Percentiles rank a stretch among this genome's conserved stretches.
Evolutionary conservation across 2,888 invertebrate genomes (phyloP).

Genomic region (Macaria liturata): DNA sequence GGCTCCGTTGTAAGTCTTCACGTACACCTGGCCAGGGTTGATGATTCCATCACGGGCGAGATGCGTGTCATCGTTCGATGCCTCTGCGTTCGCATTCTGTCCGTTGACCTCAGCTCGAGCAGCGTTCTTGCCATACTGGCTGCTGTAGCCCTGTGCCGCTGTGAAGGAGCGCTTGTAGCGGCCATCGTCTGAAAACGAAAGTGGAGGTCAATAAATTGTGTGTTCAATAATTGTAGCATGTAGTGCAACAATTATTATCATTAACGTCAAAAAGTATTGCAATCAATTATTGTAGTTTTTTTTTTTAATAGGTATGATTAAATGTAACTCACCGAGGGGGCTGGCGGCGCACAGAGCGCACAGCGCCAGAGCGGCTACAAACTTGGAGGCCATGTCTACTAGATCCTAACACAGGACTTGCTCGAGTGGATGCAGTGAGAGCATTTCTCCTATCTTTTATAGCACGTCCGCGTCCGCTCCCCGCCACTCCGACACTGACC

Average conservation of each 20-base stretch:
- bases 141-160: slow-evolving; percentile 56
- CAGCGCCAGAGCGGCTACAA: slow-evolving; percentile 62
- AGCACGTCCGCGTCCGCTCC: slow-evolving; percentile 47
- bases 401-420: slow-evolving; percentile 52
- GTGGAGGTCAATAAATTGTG: too few relatives aligned
- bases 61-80: slow-evolving; percentile 45
- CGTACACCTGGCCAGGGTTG: slow-evolving; percentile 45
- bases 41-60: slow-evolving; percentile 32
- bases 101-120: slow-evolving; percentile 3
- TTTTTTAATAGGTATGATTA: not conserved
- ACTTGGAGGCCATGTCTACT: slow-evolving; percentile 65
- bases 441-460: slow-evolving; percentile 80
- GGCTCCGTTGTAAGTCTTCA: slow-evolving; percentile 50
- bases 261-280: too few relatives aligned
- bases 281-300: too few relatives aligned
- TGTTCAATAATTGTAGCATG: too few relatives aligned
- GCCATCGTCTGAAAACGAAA: not conserved
- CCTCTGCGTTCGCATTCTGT: slow-evolving; percentile 50
- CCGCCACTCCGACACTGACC: slow-evolving; percentile 59
- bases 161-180: slow-evolving; percentile 65
- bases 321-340: slow-evolving; percentile 62
- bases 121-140: slow-evolving; percentile 40
- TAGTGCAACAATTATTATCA: too few relatives aligned
- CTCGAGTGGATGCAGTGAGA: slow-evolving; percentile 76
- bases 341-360: slow-evolving; percentile 63